Conservation (phyloP, 2,888 invertebrate species). For the Drosophila falleni region DNA sequence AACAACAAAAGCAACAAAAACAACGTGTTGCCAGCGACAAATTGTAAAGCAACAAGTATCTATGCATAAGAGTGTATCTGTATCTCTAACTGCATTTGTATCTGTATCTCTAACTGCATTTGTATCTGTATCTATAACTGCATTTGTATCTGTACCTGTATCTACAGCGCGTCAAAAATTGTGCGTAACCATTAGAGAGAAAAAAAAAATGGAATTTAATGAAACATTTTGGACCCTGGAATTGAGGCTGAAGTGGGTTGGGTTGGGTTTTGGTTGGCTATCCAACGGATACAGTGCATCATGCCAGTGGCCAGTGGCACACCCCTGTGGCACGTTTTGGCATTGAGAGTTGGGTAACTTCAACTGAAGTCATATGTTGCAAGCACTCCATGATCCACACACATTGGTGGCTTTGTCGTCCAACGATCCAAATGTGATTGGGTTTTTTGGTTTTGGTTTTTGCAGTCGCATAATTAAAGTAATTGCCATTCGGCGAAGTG, state of each 20-base stretch:
- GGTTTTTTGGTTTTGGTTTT: constrained; percentile 56
- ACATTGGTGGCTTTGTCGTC: constrained; percentile 47
- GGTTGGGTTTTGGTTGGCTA: constrained; percentile 33
- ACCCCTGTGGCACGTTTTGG: constrained; percentile 65
- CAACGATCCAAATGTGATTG: constrained; percentile 45
- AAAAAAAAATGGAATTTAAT: constrained; percentile 19
- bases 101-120: constrained; percentile 23
- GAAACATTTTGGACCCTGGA: constrained; percentile 28
- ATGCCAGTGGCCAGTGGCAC: constrained; percentile 58
- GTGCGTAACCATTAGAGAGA: constrained; percentile 45
- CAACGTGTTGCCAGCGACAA: constrained; percentile 54
- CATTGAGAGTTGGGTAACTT: constrained; percentile 64
- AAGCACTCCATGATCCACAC: constrained; percentile 21
- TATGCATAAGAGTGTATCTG: constrained; percentile 26
- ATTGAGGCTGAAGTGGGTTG: constrained; percentile 29
- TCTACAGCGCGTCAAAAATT: constrained; percentile 36
- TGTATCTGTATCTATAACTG: constrained; percentile 20
- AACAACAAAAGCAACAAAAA: constrained; percentile 31
- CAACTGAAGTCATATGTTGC: constrained; percentile 38
- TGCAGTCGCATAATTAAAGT: constrained; percentile 77
- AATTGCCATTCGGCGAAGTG: constrained; percentile 68
- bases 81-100: constrained; percentile 24
- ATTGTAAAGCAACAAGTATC: constrained; percentile 52
- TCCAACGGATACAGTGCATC: constrained; percentile 73
- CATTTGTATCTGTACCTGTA: constrained; percentile 31